Base-by-base conservation (phyloP, 1,140 invertebrate species). In the Zaprionus tsacasi region DNA sequence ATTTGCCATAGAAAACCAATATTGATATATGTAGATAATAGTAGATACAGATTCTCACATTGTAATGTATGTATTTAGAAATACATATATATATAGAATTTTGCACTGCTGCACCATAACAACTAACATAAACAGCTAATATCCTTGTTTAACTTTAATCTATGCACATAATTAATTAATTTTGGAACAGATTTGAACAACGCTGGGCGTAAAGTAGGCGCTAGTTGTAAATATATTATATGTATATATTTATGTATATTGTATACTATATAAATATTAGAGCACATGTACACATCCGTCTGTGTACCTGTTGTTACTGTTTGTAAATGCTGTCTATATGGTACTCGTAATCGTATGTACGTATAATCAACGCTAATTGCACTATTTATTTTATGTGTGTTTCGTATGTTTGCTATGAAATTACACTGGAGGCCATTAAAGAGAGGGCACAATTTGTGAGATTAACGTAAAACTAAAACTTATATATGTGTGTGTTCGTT, bases 81-180 rank as follows among this genome's bases (percentile, higher is more conserved):
- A 63, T 77, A 45, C 57, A 25, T 76, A 69, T 85, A 83, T 85
- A 77, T 85, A 83, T 85, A 77, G 81, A 70, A 80, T 81, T 78
- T 45, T 71, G 48, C 65, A 88, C 64, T 82, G 83, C 83, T 87
- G 82, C 79, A 71, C 72, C 70, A 80, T 87, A 87, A 87, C 85
- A 88, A 88, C 83, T 88, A 88, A 87, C 82, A 86, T 86, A 86
- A 86, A 82, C 83, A 88, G 82, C 79, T 79, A 86, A 82, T 82
- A 88, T 88, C 72, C 74, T 70, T 73, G 78, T 67, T 77, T 65
- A 79, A 76, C 57, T 55, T 82, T 79, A 65, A 71, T 86, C 70
- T 85, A 78, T 81, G 77, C 76, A 60, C 36, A 40, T 59, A 82
- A 70, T 69, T 57, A 65, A 70, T 66, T 52, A 70, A 86, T 79